Percentiles rank a stretch among this genome's conserved stretches.
Conservation (phyloP, 2,888 invertebrate genomes). For the Scaptodrosophila latifasciaeformis region DNA sequence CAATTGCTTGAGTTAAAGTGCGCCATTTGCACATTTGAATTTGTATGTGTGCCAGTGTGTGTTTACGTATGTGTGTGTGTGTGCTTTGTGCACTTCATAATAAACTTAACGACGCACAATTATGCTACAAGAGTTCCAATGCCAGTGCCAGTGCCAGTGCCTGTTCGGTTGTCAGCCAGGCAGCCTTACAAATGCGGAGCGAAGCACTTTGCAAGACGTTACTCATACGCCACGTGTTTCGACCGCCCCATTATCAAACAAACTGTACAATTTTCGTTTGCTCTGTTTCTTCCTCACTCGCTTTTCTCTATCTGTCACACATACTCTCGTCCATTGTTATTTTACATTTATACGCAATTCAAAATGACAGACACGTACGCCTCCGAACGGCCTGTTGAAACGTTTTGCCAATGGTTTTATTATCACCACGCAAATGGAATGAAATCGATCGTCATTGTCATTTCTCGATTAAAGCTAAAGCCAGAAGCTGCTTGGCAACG, state of each 20-base stretch:
- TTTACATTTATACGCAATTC: slow-evolving; percentile 42
- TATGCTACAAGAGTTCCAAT: slow-evolving; percentile 63
- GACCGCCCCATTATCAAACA: neutral
- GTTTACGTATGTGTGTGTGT: slow-evolving; percentile 6
- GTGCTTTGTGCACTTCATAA: slow-evolving; percentile 49
- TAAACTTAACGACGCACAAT: slow-evolving; percentile 67
- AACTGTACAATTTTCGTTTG: neutral
- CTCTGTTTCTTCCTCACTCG: neutral
- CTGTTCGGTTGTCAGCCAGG: slow-evolving; percentile 3
- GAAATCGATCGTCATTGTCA: slow-evolving; percentile 52
- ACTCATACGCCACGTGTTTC: slow-evolving; percentile 48
- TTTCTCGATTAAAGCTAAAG: no score
- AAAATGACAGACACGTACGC: slow-evolving; percentile 59
- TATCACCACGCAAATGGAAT: slow-evolving; percentile 34
- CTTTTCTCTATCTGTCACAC: slow-evolving; percentile 4
- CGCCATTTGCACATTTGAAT: slow-evolving; percentile 58
- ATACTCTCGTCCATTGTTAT: slow-evolving; percentile 20
- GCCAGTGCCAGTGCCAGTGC: slow-evolving; percentile 36
- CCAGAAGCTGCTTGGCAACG: no score
- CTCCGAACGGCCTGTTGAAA: slow-evolving; percentile 52
- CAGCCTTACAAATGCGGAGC: slow-evolving; percentile 50
- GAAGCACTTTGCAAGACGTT: slow-evolving; percentile 58
- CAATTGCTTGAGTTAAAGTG: slow-evolving; percentile 68
- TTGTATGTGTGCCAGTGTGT: neutral
- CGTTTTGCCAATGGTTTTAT: slow-evolving; percentile 59